Conservation (phyloP, 1,140 invertebrate species). For the Hesperophylax magnus region DNA sequence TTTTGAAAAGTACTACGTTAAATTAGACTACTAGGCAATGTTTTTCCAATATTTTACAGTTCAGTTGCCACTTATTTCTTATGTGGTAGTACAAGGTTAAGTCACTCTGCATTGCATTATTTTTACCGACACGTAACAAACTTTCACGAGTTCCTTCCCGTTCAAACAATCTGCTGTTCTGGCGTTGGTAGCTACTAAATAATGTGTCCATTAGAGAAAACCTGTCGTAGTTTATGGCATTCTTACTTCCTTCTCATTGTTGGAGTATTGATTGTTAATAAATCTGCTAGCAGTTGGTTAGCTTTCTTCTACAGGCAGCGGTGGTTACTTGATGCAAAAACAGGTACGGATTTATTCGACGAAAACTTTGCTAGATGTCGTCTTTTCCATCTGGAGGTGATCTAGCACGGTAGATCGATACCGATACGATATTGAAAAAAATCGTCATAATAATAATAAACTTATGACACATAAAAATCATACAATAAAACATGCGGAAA, state of each 20-base stretch:
- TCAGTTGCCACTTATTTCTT: neutral
- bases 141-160: neutral
- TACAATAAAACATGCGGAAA: too few relatives aligned
- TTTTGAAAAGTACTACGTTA: too few relatives aligned
- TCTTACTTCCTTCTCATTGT: constrained; percentile 10
- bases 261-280: constrained; percentile 15
- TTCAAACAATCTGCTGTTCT: neutral
- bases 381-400: too few relatives aligned
- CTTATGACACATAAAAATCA: too few relatives aligned
- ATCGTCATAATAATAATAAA: too few relatives aligned
- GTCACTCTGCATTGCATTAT: neutral
- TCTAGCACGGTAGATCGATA: too few relatives aligned
- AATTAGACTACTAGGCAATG: too few relatives aligned
- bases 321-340: neutral
- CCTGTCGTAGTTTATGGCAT: neutral
- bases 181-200: neutral
- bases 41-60: too few relatives aligned
- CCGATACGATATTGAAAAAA: too few relatives aligned
- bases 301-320: constrained; percentile 4
- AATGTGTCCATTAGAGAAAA: neutral
- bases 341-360: neutral
- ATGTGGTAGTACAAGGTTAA: too few relatives aligned
- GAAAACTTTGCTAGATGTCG: neutral
- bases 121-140: constrained; percentile 1
- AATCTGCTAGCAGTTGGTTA: neutral